Evolutionary conservation across 23 tunicate species (phyloP).

Genomic region (Oikopleura albicans): DNA sequence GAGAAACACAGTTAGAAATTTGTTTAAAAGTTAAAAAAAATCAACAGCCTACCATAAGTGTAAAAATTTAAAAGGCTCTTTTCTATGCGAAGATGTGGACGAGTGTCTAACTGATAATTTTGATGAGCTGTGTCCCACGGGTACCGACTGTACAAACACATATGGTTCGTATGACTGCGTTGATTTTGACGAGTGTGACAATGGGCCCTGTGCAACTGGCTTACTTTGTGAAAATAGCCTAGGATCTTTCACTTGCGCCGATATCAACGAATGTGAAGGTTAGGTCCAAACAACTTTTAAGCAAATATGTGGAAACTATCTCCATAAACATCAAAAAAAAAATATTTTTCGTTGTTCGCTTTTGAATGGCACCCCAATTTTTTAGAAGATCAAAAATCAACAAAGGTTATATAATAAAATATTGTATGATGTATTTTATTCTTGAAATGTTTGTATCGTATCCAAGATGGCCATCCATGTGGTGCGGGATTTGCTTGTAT

Average conservation of each 20-base stretch:
- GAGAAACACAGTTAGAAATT: too few relatives aligned
- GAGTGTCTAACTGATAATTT: neutral
- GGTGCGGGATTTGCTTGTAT: neutral
- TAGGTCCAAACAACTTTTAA: neutral
- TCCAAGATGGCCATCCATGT: too few relatives aligned
- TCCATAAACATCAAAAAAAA: too few relatives aligned
- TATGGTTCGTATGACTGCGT: neutral
- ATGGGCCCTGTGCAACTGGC: neutral
- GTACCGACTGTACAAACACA: neutral
- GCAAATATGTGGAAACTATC: too few relatives aligned
- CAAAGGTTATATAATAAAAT: too few relatives aligned
- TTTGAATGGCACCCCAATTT: too few relatives aligned
- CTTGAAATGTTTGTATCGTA: too few relatives aligned
- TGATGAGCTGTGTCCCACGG: neutral
- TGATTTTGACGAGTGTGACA: neutral
- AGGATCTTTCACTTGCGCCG: neutral
- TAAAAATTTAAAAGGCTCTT: neutral
- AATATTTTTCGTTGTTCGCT: too few relatives aligned
- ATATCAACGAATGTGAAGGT: slow-evolving; percentile 14
- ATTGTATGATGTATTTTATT: too few relatives aligned
- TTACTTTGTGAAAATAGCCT: neutral
- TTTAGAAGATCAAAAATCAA: too few relatives aligned
- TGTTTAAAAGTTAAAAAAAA: too few relatives aligned
- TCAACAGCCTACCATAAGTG: too few relatives aligned
- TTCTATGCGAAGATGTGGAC: neutral